phyloP scores from a whole-genome alignment of 2,113 vertebrate genomes.

The Peromyscus californicus region DNA sequence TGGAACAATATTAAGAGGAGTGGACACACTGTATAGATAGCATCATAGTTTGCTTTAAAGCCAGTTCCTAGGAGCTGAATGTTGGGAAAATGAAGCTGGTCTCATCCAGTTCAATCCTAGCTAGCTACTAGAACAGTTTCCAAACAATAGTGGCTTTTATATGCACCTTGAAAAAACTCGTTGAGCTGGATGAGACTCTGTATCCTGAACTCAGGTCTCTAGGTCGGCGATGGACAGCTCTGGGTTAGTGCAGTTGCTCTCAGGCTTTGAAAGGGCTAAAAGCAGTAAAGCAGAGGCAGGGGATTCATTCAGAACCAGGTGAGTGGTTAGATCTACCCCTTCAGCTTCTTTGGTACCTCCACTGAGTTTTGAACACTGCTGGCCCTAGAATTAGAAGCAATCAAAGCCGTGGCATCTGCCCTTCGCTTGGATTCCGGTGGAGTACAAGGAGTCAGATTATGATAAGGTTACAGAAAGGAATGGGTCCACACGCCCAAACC shows the following conservation, averaged over 20 bases:
- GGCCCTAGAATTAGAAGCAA: not conserved
- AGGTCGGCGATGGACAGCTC: not conserved
- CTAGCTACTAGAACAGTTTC: not conserved
- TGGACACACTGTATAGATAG: not conserved
- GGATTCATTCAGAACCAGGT: not conserved
- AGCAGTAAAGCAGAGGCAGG: not conserved
- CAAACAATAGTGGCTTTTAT: not conserved
- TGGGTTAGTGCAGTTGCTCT: not conserved
- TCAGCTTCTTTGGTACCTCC: not conserved
- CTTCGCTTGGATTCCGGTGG: not conserved
- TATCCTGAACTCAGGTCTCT: not conserved
- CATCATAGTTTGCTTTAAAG: not conserved
- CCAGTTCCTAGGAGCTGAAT: not conserved
- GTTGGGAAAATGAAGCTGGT: not conserved
- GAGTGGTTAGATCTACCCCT: not conserved
- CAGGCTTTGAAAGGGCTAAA: not conserved
- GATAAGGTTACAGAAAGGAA: constrained; percentile 37
- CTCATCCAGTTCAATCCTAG: not conserved
- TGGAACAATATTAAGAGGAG: constrained; percentile 15
- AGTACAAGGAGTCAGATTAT: not conserved
- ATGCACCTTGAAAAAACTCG: not conserved
- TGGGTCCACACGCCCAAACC: not conserved
- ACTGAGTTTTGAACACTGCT: not conserved
- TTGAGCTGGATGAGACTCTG: not conserved
- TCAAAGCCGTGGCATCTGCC: not conserved